A percentile compares a stretch with the other conserved stretches of the same genome.
Conservation (phyloP, 1,140 invertebrate species). For the Drosophila arizonae region DNA sequence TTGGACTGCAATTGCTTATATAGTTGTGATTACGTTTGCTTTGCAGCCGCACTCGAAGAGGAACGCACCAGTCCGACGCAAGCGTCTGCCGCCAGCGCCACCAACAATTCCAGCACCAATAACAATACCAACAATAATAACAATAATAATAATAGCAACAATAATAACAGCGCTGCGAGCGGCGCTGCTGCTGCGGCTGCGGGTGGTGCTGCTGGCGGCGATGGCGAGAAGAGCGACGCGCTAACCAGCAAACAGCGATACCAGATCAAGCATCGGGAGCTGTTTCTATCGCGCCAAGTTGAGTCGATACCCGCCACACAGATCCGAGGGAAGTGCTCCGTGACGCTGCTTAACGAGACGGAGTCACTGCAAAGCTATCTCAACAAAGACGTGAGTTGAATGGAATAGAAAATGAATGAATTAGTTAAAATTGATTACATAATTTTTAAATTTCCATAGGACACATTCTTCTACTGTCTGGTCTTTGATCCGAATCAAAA, state of each 20-base stretch:
- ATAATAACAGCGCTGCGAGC: conserved; percentile 9
- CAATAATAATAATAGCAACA: conserved; percentile 45
- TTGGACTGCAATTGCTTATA: conserved; percentile 4
- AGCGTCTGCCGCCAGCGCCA: conserved; percentile 83
- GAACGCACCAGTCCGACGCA: conserved; percentile 80
- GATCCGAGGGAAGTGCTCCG: conserved; percentile 99
- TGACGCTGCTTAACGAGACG: conserved; percentile 98
- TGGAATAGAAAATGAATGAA: too few relatives aligned
- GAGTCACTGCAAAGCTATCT: conserved; percentile 97
- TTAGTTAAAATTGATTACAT: neutral
- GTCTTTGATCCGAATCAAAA: conserved; percentile 99
- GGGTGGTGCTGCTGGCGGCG: conserved; percentile 71
- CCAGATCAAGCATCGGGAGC: conserved; percentile 98
- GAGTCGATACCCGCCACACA: conserved; percentile 99
- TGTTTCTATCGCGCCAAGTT: conserved; percentile 98
- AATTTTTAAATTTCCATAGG: conserved; percentile 85
- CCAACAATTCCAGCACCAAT: conserved; percentile 51
- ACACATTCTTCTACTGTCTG: conserved; percentile 99
- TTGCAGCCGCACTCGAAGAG: conserved; percentile 84
- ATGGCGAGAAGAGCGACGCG: conserved; percentile 73
- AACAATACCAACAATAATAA: conserved; percentile 41
- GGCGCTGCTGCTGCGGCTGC: conserved; percentile 2
- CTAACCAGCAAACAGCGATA: conserved; percentile 92
- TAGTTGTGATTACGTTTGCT: conserved; percentile 19
- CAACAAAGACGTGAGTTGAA: conserved; percentile 93